Conservation (phyloP, 2,888 invertebrate genomes). For the Colletes collaris region DNA sequence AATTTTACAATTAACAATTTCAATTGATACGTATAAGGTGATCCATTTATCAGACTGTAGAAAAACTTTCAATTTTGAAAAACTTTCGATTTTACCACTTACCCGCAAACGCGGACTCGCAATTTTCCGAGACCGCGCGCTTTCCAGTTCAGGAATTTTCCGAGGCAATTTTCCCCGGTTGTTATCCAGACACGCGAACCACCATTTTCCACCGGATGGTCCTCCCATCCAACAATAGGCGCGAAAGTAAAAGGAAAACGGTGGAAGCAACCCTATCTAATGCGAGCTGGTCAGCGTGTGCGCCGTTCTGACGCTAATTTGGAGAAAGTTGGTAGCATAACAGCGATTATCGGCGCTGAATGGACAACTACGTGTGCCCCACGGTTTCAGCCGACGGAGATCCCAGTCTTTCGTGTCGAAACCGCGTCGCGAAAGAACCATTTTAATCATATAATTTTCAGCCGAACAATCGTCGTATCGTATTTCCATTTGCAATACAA, state of each 20-base stretch:
- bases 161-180: constrained; percentile 7
- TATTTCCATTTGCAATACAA: too few species aligned
- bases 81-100: too few species aligned
- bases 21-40: too few species aligned
- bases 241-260: constrained; percentile 74
- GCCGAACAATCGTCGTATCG: too few species aligned
- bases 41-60: too few species aligned
- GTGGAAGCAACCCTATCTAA: constrained; percentile 69
- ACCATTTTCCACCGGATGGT: constrained; percentile 21
- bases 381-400: constrained; percentile 3
- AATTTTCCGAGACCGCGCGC: too few species aligned
- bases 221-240: constrained; percentile 62
- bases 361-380: constrained; percentile 45
- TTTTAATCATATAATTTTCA: too few species aligned
- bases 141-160: constrained; percentile 7
- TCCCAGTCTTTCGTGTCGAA: constrained; percentile 9
- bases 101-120: too few species aligned
- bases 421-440: constrained; percentile 3
- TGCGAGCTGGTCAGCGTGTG: constrained; percentile 48
- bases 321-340: constrained; percentile 71
- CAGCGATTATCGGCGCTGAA: constrained; percentile 68
- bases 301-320: constrained; percentile 71
- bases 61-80: too few species aligned
- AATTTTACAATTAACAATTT: too few species aligned
- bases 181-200: constrained; percentile 24